Conservation (phyloP, 2,888 invertebrate species). For the Bembecia ichneumoniformis region DNA sequence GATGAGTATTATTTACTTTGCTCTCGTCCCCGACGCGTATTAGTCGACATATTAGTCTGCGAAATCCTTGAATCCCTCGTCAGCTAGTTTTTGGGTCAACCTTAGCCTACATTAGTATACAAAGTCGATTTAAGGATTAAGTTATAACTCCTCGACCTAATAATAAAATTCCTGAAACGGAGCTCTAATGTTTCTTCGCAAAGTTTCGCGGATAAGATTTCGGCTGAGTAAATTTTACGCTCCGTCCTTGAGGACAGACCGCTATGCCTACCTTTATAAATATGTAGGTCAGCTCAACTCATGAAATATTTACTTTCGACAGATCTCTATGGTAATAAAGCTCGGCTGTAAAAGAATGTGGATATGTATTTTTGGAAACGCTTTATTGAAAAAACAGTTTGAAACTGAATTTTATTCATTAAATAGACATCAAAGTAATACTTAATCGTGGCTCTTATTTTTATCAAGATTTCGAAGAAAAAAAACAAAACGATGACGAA, state of each 20-base stretch:
- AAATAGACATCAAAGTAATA: too few relatives aligned
- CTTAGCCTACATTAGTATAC: not conserved
- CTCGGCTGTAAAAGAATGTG: too few relatives aligned
- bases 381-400: too few relatives aligned
- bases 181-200: not conserved
- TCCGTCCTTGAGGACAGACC: not conserved
- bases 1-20: too few relatives aligned
- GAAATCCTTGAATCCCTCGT: slow-evolving; percentile 7
- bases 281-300: not conserved
- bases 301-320: not conserved
- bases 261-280: not conserved
- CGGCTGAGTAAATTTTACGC: not conserved
- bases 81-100: slow-evolving; percentile 6
- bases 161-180: not conserved
- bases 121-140: not conserved
- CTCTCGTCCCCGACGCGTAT: too few relatives aligned
- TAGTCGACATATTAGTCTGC: too few relatives aligned
- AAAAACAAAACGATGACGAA: too few relatives aligned
- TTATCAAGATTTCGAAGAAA: too few relatives aligned
- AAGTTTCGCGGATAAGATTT: not conserved
- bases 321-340: too few relatives aligned
- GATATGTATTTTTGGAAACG: too few relatives aligned
- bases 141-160: not conserved
- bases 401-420: too few relatives aligned
- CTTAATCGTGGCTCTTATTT: too few relatives aligned